Evolutionary conservation across 2,113 vertebrate genomes (phyloP).

Genomic region (Nematolebias whitei): DNA sequence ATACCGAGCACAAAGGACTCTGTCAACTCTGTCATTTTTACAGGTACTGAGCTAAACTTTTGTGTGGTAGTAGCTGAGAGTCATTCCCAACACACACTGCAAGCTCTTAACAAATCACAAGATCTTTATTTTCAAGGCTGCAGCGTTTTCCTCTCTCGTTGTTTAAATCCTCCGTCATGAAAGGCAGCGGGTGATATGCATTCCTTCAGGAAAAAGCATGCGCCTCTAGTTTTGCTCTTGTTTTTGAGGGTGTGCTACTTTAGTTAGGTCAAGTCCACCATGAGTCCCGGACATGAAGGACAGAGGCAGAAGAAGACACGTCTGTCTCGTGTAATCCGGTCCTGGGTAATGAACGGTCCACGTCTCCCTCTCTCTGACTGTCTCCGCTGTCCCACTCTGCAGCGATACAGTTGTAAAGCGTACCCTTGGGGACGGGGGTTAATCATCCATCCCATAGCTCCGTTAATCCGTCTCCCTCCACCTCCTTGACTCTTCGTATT

Average conservation of each 20-base stretch:
- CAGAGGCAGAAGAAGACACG: slow-evolving; percentile 41
- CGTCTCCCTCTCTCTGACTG: slow-evolving; percentile 33
- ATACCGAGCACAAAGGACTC: too few species aligned
- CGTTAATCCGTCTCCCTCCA: slow-evolving; percentile 59
- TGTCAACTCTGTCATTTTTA: too few species aligned
- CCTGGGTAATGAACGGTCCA: slow-evolving; percentile 48
- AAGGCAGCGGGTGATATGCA: too few species aligned
- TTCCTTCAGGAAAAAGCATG: too few species aligned
- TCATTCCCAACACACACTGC: too few species aligned
- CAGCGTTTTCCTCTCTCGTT: too few species aligned
- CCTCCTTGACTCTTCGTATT: slow-evolving; percentile 19
- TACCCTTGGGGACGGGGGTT: slow-evolving; percentile 77
- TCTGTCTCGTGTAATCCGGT: slow-evolving; percentile 60
- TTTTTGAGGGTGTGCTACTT: slow-evolving; percentile 28
- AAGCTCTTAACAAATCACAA: too few species aligned
- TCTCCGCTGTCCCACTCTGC: slow-evolving; percentile 36
- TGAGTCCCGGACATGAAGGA: slow-evolving; percentile 56
- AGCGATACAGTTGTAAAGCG: slow-evolving; percentile 73
- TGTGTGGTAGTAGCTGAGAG: too few species aligned
- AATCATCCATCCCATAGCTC: slow-evolving; percentile 74
- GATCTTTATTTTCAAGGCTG: too few species aligned
- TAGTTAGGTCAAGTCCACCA: slow-evolving; percentile 60
- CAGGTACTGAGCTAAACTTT: too few species aligned
- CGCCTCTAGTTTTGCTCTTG: slow-evolving; percentile 24
- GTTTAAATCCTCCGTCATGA: too few species aligned